Evolutionary conservation across 2,113 vertebrate genomes (phyloP).

Genomic region (Hystrix cristata): DNA sequence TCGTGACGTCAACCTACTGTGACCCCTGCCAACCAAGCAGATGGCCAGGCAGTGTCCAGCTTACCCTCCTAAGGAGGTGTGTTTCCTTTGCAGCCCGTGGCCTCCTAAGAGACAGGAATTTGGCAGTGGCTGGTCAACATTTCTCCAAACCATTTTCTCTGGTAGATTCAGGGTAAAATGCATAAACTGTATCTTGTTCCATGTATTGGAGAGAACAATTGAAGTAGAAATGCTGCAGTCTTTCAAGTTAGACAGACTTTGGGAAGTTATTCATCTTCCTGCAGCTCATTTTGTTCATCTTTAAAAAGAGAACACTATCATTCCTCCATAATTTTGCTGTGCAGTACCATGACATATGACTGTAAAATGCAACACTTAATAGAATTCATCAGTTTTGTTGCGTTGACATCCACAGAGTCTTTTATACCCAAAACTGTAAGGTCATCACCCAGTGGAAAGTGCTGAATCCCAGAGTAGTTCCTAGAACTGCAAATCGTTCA

Average conservation of each 20-base stretch:
- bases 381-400: constrained; percentile 7
- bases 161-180: background rate
- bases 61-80: constrained; percentile 59
- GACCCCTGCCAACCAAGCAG: constrained; percentile 70
- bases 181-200: constrained; percentile 28
- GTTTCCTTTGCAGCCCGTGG: constrained; percentile 53
- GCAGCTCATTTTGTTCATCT: constrained; percentile 39
- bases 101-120: constrained; percentile 41
- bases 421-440: constrained; percentile 12
- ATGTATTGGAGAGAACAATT: constrained; percentile 20
- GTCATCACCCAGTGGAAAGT: background rate
- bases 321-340: background rate
- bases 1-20: constrained; percentile 26
- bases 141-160: constrained; percentile 30
- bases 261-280: constrained; percentile 30
- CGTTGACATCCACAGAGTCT: background rate
- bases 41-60: constrained; percentile 56
- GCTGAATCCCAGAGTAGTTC: background rate
- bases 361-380: constrained; percentile 7
- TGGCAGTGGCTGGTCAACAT: constrained; percentile 4
- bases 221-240: background rate
- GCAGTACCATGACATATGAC: background rate
- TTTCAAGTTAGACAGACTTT: constrained; percentile 25
- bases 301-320: constrained; percentile 44
- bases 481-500: background rate